Evolutionary conservation across 1,140 invertebrate genomes (phyloP).

Genomic region (Diabrotica virgifera): DNA sequence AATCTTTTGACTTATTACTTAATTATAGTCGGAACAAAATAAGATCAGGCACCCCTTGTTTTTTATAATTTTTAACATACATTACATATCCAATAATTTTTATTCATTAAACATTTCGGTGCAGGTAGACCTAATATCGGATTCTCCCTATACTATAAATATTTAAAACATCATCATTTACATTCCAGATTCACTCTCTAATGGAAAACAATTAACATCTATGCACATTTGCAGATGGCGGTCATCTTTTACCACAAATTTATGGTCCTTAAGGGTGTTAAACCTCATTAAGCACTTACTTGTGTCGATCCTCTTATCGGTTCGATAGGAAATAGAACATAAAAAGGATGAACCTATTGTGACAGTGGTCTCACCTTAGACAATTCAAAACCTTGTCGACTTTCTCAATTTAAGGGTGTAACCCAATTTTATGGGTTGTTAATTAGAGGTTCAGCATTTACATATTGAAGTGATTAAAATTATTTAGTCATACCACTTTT

Average conservation of each 20-base stretch:
- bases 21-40: too few species aligned
- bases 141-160: too few species aligned
- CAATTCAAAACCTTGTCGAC: constrained; percentile 5
- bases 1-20: too few species aligned
- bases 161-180: too few species aligned
- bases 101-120: too few species aligned
- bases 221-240: constrained; percentile 12
- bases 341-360: constrained; percentile 24
- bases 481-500: too few species aligned
- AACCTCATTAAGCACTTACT: constrained; percentile 27
- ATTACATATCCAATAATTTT: too few species aligned
- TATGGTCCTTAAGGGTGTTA: constrained; percentile 24
- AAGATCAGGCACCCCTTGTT: too few species aligned
- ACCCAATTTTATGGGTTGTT: background rate
- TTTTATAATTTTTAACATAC: too few species aligned
- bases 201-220: background rate
- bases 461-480: too few species aligned
- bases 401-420: constrained; percentile 6
- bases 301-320: constrained; percentile 21
- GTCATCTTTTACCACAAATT: constrained; percentile 23
- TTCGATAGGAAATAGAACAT: constrained; percentile 21
- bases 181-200: too few species aligned
- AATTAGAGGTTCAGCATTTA: background rate
- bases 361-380: constrained; percentile 20
- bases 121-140: too few species aligned